Percentiles rank a stretch among this genome's conserved stretches.
Evolutionary conservation across 2,797 vertebrate genomes (phyloP).

Genomic region (Hyperoplus immaculatus): DNA sequence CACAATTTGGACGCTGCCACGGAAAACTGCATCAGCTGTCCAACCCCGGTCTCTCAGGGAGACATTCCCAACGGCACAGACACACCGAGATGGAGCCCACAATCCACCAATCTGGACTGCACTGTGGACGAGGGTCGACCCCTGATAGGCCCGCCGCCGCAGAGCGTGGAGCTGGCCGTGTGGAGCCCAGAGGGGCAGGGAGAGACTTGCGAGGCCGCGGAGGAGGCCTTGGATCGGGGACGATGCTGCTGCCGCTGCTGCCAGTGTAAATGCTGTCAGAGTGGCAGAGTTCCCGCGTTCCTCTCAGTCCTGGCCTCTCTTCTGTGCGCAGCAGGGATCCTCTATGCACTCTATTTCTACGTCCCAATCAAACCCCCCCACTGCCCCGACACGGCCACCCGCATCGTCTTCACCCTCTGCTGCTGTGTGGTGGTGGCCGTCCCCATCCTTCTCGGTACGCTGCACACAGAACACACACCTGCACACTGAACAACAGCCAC

Average conservation of each 20-base stretch:
- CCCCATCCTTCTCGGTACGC: constrained; percentile 83
- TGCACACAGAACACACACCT: constrained; percentile 14
- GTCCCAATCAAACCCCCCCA: constrained; percentile 78
- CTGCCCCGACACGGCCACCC: constrained; percentile 73
- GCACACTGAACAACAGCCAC: not conserved
- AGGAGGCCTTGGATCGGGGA: constrained; percentile 37
- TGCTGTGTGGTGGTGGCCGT: constrained; percentile 80
- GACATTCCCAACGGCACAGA: constrained; percentile 74
- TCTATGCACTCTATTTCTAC: constrained; percentile 83
- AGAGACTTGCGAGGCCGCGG: constrained; percentile 47
- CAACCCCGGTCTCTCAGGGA: constrained; percentile 56
- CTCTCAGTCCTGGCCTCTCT: constrained; percentile 79
- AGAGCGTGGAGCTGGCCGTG: constrained; percentile 80
- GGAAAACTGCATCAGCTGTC: constrained; percentile 69
- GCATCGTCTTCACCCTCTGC: constrained; percentile 80
- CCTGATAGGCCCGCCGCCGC: constrained; percentile 65
- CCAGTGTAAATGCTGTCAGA: constrained; percentile 73
- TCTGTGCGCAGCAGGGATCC: constrained; percentile 76
- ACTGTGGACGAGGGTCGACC: constrained; percentile 73
- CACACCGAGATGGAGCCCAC: constrained; percentile 69
- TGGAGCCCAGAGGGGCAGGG: constrained; percentile 60
- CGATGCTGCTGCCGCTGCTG: constrained; percentile 67
- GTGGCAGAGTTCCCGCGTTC: constrained; percentile 72
- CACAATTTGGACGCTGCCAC: constrained; percentile 55
- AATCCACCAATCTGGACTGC: constrained; percentile 70